Conservation (phyloP, 2,888 invertebrate genomes). For the Mystacides longicornis region DNA sequence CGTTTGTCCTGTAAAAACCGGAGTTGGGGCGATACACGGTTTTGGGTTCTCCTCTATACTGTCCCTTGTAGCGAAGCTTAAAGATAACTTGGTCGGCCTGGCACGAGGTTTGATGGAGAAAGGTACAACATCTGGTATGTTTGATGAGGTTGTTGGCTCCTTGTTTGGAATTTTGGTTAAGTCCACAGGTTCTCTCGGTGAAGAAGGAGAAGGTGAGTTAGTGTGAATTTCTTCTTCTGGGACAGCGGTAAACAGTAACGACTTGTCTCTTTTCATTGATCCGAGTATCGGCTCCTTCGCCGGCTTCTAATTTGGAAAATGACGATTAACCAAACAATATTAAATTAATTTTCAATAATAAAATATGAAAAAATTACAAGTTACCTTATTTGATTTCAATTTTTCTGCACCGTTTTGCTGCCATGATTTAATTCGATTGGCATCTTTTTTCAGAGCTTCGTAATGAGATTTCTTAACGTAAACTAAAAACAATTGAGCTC, state of each 20-base stretch:
- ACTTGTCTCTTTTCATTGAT: conserved; percentile 70
- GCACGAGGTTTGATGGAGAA: conserved; percentile 45
- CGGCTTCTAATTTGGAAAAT: background rate
- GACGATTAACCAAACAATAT: background rate
- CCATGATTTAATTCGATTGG: conserved; percentile 31
- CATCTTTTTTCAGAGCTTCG: conserved; percentile 42
- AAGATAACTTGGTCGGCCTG: conserved; percentile 50
- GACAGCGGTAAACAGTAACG: conserved; percentile 73
- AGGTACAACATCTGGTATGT: conserved; percentile 47
- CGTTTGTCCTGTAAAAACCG: conserved; percentile 58
- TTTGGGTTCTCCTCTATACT: conserved; percentile 50
- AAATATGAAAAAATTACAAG: background rate
- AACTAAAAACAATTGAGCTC: conserved; percentile 72
- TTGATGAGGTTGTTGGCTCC: conserved; percentile 30
- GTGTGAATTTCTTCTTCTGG: conserved; percentile 64
- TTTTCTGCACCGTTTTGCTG: conserved; percentile 21
- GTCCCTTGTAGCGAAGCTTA: conserved; percentile 42
- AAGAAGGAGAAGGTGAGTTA: conserved; percentile 41
- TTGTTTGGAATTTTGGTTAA: conserved; percentile 37
- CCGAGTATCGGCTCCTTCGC: conserved; percentile 45
- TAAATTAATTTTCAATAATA: background rate
- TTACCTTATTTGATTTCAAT: conserved; percentile 21
- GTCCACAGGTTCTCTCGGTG: conserved; percentile 27
- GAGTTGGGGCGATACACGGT: conserved; percentile 44
- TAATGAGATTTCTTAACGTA: conserved; percentile 63